Evolutionary conservation across 2,113 vertebrate genomes (phyloP).

Genomic region (Emydura subglobosa): DNA sequence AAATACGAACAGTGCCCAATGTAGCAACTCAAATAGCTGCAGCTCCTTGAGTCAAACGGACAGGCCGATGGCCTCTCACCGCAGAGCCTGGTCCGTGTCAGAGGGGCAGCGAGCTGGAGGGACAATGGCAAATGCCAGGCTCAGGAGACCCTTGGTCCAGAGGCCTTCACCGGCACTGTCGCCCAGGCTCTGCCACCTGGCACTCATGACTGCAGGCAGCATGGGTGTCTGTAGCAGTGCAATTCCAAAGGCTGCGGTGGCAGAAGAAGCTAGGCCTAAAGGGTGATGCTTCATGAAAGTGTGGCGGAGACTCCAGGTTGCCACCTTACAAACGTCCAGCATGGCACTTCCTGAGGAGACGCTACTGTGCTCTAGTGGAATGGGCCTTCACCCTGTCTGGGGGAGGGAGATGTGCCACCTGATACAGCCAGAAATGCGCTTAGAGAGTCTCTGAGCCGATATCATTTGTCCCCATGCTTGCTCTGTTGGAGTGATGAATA

Average conservation of each 20-base stretch:
- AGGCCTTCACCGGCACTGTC: not conserved
- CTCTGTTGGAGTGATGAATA: not conserved
- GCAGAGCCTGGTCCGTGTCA: too few species aligned
- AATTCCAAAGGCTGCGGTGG: not conserved
- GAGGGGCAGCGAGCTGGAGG: too few species aligned
- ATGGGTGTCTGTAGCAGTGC: not conserved
- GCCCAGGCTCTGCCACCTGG: not conserved
- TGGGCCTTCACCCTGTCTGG: not conserved
- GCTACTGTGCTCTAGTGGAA: not conserved
- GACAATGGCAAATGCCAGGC: too few species aligned
- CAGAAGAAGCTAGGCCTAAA: too few species aligned
- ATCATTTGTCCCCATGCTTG: not conserved
- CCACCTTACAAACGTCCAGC: too few species aligned
- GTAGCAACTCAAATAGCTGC: too few species aligned
- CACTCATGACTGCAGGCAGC: not conserved
- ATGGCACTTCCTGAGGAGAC: fast-evolving
- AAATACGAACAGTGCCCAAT: too few species aligned
- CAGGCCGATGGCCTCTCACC: too few species aligned
- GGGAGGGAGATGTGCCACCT: not conserved
- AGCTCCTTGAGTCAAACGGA: too few species aligned
- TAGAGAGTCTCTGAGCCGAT: not conserved
- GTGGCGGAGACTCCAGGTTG: too few species aligned
- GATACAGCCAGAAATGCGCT: not conserved
- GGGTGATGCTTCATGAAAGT: too few species aligned
- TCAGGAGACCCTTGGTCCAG: not conserved